Conservation (phyloP, 2,113 vertebrate genomes). For the Pseudorasbora parva region DNA sequence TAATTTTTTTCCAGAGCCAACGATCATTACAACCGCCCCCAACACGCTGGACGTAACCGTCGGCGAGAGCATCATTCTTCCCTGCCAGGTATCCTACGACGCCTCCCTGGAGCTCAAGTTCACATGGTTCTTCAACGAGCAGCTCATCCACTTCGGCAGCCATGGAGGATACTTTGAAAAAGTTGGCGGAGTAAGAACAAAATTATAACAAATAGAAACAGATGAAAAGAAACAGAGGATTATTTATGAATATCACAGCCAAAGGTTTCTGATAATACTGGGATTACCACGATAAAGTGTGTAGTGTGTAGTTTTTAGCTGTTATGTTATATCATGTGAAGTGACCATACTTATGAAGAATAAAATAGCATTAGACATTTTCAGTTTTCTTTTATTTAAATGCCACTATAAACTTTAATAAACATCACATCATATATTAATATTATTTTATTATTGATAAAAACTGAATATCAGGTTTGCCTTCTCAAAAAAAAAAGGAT, state of each 20-base stretch:
- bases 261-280: not conserved
- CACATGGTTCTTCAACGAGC: constrained; percentile 96
- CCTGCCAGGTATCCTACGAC: constrained; percentile 94
- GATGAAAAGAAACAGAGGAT: no score
- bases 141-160: constrained; percentile 91
- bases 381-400: no score
- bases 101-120: constrained; percentile 90
- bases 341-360: not conserved
- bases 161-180: constrained; percentile 95
- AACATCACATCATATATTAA: no score
- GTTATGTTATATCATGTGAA: not conserved
- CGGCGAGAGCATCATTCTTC: constrained; percentile 94
- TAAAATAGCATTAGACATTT: no score
- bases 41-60: constrained; percentile 92
- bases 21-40: constrained; percentile 86
- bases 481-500: no score
- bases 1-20: constrained; percentile 81
- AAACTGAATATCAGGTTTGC: no score
- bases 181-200: constrained; percentile 93
- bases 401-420: no score
- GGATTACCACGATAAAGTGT: not conserved
- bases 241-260: not conserved
- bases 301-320: not conserved
- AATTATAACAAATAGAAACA: not conserved
- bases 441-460: no score